Evolutionary conservation across 1,140 invertebrate genomes (phyloP), one percentile per base, ranked within the genome.

Genomic region (Drosophila bipectinata): DNA sequence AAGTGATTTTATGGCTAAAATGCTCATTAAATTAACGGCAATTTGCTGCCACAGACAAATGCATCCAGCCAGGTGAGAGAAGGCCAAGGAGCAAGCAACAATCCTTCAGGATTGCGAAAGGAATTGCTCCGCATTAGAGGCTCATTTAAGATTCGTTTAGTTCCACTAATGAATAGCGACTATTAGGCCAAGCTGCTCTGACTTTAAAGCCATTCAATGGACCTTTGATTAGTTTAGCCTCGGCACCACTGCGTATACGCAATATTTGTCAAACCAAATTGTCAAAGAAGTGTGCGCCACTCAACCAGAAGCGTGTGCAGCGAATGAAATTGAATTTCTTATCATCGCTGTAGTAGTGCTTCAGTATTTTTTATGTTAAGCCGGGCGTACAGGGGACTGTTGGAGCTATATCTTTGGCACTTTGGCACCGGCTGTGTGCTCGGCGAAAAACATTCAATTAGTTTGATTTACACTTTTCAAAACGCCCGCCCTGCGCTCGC

Each of bases 381-480:
- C 45, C 60, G 64, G 53, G 53, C 63, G 60, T 7, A 28, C 26
- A 28, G 26, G 26, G 26, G 26, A 4, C 21, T 72, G 61, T 81
- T 21, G 58, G 58, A 56, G 72, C 66, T 53, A 56, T 81, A 57
- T 73, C 74, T 54, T 63, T 77, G 81, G 77, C 72, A 85, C 56
- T 54, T 63, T 77, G 81, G 77, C 72, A 85, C 56, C 73, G 72
- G 81, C 81, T 69, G 72, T 77, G 81, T 58, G 81, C 73, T 80
- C 72, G 48, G 48, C 74, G 61, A 87, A 85, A 85, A 85, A 85
- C 81, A 85, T 85, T 87, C 81, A 85, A 85, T 85, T 85, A 85
- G 81, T 85, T 85, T 87, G 81, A 85, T 85, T 85, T 85, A 85
- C 81, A 85, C 81, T 77, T 60, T 76, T 76, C 55, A 41, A 51